These are phyloP conservation scores for Philaethria dido DNA, from an alignment of 2,888 invertebrate genomes.

Conservation along the genomic window DNA sequence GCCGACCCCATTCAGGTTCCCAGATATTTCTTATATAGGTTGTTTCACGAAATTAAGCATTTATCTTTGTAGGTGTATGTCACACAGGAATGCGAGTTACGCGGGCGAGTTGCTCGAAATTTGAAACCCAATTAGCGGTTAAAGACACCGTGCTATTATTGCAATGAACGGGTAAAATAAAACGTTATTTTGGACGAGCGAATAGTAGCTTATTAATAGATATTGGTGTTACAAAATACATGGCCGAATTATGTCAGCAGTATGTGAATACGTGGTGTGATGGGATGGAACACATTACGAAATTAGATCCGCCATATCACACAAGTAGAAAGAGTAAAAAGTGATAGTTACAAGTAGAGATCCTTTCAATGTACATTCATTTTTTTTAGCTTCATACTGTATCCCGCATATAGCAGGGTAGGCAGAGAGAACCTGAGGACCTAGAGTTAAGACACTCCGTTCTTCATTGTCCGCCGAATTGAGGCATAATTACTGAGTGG, in stretches of 20 bases:
- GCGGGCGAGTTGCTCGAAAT: slow-evolving; percentile 46
- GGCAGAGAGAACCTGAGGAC: too few species aligned
- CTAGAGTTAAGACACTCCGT: too few species aligned
- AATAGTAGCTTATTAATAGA: slow-evolving; percentile 74
- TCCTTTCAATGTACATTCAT: slow-evolving; percentile 2
- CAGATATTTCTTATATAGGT: slow-evolving; percentile 39
- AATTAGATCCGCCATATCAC: slow-evolving; percentile 33
- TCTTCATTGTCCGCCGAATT: too few species aligned
- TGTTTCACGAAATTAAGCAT: slow-evolving; percentile 39
- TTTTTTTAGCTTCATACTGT: too few species aligned
- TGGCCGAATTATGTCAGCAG: slow-evolving; percentile 80
- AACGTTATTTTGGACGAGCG: slow-evolving; percentile 70
- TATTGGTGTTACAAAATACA: slow-evolving; percentile 70
- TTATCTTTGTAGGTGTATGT: slow-evolving; percentile 40
- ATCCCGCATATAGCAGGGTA: too few species aligned
- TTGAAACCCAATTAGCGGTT: slow-evolving; percentile 77
- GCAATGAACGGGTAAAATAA: slow-evolving; percentile 67
- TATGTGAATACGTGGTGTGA: slow-evolving; percentile 36
- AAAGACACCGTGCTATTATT: slow-evolving; percentile 78
- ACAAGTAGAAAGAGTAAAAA: slow-evolving; percentile 31
- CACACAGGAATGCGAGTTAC: slow-evolving; percentile 42
- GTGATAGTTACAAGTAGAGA: slow-evolving; percentile 16
- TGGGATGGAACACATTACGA: slow-evolving; percentile 38
- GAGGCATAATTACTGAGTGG: too few species aligned
- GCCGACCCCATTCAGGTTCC: slow-evolving; percentile 49